Evolutionary conservation across 2,797 vertebrate species (phyloP).

Genomic region (Chrysocyon brachyurus): DNA sequence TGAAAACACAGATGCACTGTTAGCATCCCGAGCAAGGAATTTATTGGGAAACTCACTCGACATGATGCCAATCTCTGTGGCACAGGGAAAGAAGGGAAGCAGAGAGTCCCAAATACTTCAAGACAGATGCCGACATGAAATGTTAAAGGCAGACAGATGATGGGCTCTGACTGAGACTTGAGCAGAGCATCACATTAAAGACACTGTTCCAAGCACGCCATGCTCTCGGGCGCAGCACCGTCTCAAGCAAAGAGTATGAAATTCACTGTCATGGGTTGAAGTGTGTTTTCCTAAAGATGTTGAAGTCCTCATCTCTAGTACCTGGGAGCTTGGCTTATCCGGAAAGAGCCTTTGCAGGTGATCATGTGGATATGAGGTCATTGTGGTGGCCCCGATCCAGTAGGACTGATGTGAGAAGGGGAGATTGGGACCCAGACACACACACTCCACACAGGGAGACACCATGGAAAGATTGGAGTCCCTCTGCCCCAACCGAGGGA

Average conservation of each 20-base stretch:
- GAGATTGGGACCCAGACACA: neutral
- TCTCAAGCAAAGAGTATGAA: neutral
- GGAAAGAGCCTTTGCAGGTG: neutral
- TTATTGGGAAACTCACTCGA: accelerated
- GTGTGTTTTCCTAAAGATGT: no score
- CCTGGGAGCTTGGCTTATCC: neutral
- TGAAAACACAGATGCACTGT: neutral
- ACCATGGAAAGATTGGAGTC: accelerated
- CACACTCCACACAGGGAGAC: accelerated
- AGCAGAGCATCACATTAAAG: neutral
- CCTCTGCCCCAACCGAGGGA: accelerated
- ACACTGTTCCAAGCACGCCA: no score
- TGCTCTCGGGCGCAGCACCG: neutral
- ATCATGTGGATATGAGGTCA: neutral
- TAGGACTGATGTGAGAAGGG: accelerated
- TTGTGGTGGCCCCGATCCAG: accelerated
- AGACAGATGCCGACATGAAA: neutral
- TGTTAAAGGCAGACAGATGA: neutral
- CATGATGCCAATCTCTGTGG: neutral
- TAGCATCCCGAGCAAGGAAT: neutral
- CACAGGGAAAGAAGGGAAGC: neutral
- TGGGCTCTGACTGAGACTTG: neutral
- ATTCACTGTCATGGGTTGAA: neutral
- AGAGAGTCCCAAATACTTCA: neutral
- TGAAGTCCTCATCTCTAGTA: neutral